Percentiles rank a stretch among this genome's conserved stretches.
Conservation (phyloP, 1,140 invertebrate species). For the Macrotrachela quadricornifera region DNA sequence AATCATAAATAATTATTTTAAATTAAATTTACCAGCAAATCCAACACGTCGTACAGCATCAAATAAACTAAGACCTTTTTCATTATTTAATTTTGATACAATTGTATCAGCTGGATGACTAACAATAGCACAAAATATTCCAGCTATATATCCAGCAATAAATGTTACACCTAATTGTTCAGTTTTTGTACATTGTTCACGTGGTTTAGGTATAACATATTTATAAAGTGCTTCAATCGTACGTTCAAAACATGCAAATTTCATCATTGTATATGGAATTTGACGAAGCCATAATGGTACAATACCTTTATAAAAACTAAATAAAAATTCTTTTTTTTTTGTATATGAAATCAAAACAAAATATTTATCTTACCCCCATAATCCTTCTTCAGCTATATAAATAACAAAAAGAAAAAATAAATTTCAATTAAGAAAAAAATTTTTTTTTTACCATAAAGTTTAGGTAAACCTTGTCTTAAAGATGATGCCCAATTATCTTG, state of each 20-base stretch:
- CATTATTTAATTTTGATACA: constrained; percentile 93
- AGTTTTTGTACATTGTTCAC: constrained; percentile 65
- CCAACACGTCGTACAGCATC: constrained; percentile 51
- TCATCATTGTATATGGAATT: constrained; percentile 99
- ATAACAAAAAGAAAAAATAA: too few relatives aligned
- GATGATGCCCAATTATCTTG: constrained; percentile 74
- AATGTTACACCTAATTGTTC: constrained; percentile 78
- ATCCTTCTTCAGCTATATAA: too few relatives aligned
- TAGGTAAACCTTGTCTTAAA: constrained; percentile 64
- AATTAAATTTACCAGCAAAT: constrained; percentile 30
- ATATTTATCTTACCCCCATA: too few relatives aligned
- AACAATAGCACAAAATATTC: constrained; percentile 96
- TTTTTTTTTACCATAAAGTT: constrained; percentile 34
- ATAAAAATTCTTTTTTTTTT: too few relatives aligned
- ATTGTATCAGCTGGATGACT: constrained; percentile 97
- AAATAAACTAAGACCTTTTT: constrained; percentile 52
- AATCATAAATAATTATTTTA: too few relatives aligned
- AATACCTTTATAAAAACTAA: constrained; percentile 69
- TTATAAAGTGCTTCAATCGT: constrained; percentile 85
- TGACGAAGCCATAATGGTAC: constrained; percentile 91
- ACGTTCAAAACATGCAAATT: constrained; percentile 97
- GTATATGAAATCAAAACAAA: too few relatives aligned
- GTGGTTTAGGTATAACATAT: constrained; percentile 67
- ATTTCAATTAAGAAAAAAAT: too few relatives aligned
- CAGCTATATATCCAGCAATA: constrained; percentile 74